phyloP scores from a whole-genome alignment of 2,888 invertebrate genomes.

The Rhagophthalmus giganteus region DNA sequence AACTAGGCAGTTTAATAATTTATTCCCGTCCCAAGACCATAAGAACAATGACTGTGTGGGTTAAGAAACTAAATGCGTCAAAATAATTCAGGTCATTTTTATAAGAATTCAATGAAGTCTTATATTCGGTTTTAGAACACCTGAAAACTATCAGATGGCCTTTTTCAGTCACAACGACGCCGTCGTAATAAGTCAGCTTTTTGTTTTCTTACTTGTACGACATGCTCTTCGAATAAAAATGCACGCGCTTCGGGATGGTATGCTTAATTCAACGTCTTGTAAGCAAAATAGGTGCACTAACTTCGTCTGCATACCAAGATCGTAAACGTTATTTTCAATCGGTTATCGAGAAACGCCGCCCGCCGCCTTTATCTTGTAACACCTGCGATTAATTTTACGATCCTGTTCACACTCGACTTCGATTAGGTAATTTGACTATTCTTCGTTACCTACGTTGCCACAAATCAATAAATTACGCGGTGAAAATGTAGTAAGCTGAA shows the following conservation, averaged over 20 bases:
- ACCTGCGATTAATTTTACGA: too few relatives aligned
- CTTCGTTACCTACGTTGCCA: not conserved
- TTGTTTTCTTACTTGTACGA: conserved; percentile 15
- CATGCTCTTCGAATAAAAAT: conserved; percentile 19
- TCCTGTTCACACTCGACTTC: too few relatives aligned
- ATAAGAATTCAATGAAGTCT: conserved; percentile 36
- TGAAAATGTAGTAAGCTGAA: conserved; percentile 8
- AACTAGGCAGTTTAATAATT: conserved; percentile 29
- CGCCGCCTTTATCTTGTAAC: too few relatives aligned
- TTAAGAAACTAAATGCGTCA: conserved; percentile 32
- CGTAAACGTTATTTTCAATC: too few relatives aligned
- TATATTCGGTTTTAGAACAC: conserved; percentile 36
- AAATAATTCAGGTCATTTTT: conserved; percentile 38
- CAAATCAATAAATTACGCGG: conserved; percentile 6
- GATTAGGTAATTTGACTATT: conserved; percentile 2
- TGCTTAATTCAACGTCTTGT: conserved; percentile 12
- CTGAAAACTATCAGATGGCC: conserved; percentile 38
- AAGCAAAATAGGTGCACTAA: conserved; percentile 2
- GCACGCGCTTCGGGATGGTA: conserved; percentile 14
- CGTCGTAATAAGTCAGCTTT: conserved; percentile 27
- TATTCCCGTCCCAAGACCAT: conserved; percentile 22
- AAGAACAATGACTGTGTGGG: conserved; percentile 38
- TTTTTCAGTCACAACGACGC: conserved; percentile 32
- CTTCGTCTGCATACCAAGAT: not conserved
- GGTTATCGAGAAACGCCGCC: too few relatives aligned